Evolutionary conservation across 2,888 invertebrate species (phyloP).

Genomic region (Yponomeuta plumbellus): DNA sequence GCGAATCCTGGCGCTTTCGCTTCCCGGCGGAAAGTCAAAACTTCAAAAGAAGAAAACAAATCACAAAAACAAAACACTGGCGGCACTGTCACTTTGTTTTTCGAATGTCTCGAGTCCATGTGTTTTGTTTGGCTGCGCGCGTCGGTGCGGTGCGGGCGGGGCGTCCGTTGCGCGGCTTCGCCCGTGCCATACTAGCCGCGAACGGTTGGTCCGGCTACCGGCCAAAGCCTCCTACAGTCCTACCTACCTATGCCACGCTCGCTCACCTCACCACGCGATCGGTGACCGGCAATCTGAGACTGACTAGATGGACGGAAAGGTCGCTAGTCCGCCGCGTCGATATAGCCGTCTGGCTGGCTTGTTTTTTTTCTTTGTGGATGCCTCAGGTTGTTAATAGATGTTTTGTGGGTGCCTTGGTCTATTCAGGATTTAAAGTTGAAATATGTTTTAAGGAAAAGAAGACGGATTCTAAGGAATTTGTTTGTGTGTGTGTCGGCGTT

Average conservation of each 20-base stretch:
- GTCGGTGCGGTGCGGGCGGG: conserved; percentile 35
- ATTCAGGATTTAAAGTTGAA: neutral
- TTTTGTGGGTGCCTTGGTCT: neutral
- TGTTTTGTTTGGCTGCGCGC: conserved; percentile 42
- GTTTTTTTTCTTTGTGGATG: neutral
- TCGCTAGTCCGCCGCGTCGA: neutral
- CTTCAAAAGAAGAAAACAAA: neutral
- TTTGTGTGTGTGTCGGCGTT: neutral
- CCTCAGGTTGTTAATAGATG: neutral
- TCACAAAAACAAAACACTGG: conserved; percentile 6
- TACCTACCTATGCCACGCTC: conserved; percentile 1
- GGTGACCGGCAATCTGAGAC: neutral
- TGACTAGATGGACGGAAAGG: neutral
- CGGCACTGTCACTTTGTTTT: neutral
- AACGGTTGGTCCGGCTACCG: conserved; percentile 22
- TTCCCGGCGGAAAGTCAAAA: conserved; percentile 47
- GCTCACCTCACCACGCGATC: neutral
- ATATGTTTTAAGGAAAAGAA: neutral
- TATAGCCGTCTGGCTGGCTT: neutral
- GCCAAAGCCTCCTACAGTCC: neutral
- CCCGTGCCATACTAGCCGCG: conserved; percentile 60
- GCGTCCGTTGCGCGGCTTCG: conserved; percentile 60
- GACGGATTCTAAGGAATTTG: neutral
- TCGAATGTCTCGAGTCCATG: neutral
- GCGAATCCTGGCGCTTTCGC: conserved; percentile 45